These are phyloP conservation scores for Leptinotarsa undecemlineata DNA, from an alignment of 1,140 invertebrate genomes.

Conservation along the genomic window DNA sequence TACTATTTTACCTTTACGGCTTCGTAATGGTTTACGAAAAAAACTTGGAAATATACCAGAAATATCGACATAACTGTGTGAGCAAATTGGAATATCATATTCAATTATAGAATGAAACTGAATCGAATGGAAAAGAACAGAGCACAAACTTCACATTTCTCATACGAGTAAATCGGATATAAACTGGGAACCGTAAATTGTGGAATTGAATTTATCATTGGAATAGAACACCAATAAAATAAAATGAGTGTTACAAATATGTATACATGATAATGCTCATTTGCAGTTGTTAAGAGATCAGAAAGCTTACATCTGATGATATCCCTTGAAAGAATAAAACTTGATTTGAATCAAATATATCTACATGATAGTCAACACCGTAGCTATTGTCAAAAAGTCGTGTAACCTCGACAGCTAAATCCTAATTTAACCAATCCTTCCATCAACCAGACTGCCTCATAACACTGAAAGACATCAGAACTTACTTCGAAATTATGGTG, in stretches of 20 bases:
- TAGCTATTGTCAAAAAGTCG: too few relatives aligned
- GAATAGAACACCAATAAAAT: neutral
- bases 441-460: too few relatives aligned
- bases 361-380: too few relatives aligned
- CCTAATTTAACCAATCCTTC: too few relatives aligned
- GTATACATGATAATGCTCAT: too few relatives aligned
- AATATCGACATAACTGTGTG: neutral
- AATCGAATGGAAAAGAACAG: neutral
- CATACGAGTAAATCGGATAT: neutral
- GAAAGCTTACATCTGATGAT: too few relatives aligned
- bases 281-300: too few relatives aligned
- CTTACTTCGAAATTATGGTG: too few relatives aligned
- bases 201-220: neutral
- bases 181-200: neutral
- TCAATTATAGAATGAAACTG: neutral
- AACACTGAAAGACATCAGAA: too few relatives aligned
- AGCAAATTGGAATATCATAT: neutral
- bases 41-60: neutral
- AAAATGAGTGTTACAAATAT: neutral
- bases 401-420: too few relatives aligned
- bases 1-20: neutral
- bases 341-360: too few relatives aligned
- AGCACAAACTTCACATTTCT: neutral
- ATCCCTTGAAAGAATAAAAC: too few relatives aligned
- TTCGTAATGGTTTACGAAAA: neutral